Base-by-base conservation (phyloP, 2,113 vertebrate genomes). In the Phasianus colchicus region DNA sequence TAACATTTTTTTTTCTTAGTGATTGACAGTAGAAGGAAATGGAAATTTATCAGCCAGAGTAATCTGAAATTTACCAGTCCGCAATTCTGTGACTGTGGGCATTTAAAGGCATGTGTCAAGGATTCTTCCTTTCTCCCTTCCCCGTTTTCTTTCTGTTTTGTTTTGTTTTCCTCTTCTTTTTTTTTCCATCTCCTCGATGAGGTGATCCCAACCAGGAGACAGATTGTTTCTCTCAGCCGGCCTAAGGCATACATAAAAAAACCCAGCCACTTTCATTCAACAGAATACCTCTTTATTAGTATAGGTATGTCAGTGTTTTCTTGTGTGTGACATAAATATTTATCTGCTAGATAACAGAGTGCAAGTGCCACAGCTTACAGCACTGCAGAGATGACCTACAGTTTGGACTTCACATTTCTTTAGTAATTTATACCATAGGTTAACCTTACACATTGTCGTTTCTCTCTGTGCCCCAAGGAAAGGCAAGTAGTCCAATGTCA, bases 241-340 rank as follows among this genome's bases (percentile, higher is more conserved):
- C 90, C 69, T 95, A 78, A 88, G 83, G 92, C 80, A 72, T 86
- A 65, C 57, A 83, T 93, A 38, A 67, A 93, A 55, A 55, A 94
- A 78, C 32, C 14, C 32, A 89, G 2, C n/a, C n/a, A 52, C 78
- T 91, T 95, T 73, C 48, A 80, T 91, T 95, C 91, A 65, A 65
- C 74, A 61, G 71, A 54, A 40, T 87, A 91, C 82, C 43, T 88
- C 79, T 80, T 90, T 64, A 52, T 71, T 50, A 79, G 60, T 86
- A 58, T 88, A 78, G 88, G 72, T 78, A 72, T 57, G 92, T 94
- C 80, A 61, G 71, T 50, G 69, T 36, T 79, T 92, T 89, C 71
- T 85, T 27, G 57, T 36, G 24, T 52, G 47, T 92, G 66, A 52
- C 77, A 88, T 96, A 93, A 95, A 95, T 95, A 93, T 93, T 95